Conservation (phyloP, 1,140 invertebrate species). For the Nephila pilipes region DNA sequence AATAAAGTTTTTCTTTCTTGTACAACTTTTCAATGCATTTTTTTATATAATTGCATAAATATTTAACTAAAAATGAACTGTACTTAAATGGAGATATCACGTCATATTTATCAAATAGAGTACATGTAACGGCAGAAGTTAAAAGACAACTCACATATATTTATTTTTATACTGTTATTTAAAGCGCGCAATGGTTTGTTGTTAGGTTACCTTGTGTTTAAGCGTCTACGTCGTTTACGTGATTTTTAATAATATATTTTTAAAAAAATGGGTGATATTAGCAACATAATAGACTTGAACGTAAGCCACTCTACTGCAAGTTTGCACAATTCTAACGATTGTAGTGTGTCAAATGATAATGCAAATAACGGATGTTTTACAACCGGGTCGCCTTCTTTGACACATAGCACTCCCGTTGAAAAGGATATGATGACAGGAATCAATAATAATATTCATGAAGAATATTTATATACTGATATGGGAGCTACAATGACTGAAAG, state of each 20-base stretch:
- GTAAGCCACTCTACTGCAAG: not conserved
- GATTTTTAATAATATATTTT: not conserved
- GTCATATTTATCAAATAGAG: no score
- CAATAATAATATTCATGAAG: not conserved
- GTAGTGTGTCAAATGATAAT: not conserved
- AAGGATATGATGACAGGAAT: not conserved
- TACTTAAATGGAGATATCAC: no score
- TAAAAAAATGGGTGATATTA: not conserved
- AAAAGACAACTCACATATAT: not conserved
- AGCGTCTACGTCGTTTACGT: not conserved
- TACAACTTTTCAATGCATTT: no score
- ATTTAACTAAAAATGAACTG: no score
- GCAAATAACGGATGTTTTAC: not conserved
- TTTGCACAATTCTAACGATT: not conserved
- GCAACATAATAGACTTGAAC: not conserved
- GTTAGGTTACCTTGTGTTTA: not conserved
- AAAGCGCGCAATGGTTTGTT: conserved; percentile 34
- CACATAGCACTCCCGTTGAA: not conserved
- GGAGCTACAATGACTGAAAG: no score
- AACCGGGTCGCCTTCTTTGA: not conserved
- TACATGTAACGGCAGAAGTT: not conserved
- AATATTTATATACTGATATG: no score
- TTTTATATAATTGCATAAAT: no score
- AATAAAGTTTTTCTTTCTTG: no score
- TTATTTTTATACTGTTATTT: conserved; percentile 6